A percentile compares a stretch with the other conserved stretches of the same genome.
Conservation (phyloP, 2,888 invertebrate genomes). For the Agrotis segetum region DNA sequence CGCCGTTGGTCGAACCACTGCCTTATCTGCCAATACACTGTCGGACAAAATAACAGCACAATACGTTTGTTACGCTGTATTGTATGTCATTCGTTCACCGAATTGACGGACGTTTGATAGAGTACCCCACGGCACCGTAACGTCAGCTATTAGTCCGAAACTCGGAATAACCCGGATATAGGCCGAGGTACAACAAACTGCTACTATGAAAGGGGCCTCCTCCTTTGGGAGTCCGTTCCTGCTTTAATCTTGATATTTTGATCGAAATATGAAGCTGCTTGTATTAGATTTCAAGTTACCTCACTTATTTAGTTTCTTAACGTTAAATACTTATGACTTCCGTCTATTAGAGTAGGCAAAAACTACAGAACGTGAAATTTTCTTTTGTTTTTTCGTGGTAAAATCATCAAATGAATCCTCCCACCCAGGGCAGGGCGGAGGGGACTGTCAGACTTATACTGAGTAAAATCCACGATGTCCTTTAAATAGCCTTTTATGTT, state of each 20-base stretch:
- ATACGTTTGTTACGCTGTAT: not conserved
- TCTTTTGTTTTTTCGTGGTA: too few species aligned
- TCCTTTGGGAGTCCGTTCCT: slow-evolving; percentile 8
- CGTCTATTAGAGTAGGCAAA: not conserved
- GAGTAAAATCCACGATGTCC: too few species aligned
- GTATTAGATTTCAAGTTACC: not conserved
- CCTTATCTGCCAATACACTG: too few species aligned
- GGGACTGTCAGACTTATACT: too few species aligned
- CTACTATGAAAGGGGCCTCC: not conserved
- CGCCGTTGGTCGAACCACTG: too few species aligned
- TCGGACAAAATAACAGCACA: too few species aligned
- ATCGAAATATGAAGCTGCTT: not conserved
- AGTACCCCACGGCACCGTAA: slow-evolving; percentile 34
- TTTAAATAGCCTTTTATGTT: too few species aligned
- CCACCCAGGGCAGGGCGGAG: too few species aligned
- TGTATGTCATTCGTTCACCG: slow-evolving; percentile 18
- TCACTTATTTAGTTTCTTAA: not conserved
- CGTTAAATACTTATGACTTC: too few species aligned
- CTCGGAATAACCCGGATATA: slow-evolving; percentile 16
- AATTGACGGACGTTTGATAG: slow-evolving; percentile 50
- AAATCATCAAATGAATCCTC: too few species aligned
- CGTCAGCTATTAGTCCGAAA: slow-evolving; percentile 7
- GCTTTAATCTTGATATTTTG: slow-evolving; percentile 3
- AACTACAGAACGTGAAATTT: not conserved
- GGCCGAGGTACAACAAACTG: slow-evolving; percentile 12